These are phyloP conservation scores for Crematogaster levior DNA, from an alignment of 2,888 invertebrate species.

Conservation along the genomic window DNA sequence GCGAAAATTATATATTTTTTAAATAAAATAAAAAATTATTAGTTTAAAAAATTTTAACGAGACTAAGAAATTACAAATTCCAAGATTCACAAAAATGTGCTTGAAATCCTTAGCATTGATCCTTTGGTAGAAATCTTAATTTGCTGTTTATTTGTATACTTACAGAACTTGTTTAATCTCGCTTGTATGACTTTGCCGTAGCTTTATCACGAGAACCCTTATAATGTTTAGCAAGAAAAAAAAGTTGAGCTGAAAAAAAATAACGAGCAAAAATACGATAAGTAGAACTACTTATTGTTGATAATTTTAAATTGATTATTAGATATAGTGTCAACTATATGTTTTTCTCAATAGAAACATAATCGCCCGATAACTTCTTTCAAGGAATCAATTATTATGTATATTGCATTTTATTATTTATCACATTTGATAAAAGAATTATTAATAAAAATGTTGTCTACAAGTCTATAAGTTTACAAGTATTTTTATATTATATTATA, in stretches of 20 bases:
- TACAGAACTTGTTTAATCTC: conserved; percentile 92
- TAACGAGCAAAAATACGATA: not conserved
- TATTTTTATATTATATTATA: not conserved
- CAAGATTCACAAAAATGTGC: not conserved
- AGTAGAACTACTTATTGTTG: not conserved
- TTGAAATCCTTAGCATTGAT: not conserved
- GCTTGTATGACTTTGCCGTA: conserved; percentile 90
- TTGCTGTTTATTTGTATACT: conserved; percentile 73
- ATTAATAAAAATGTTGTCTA: not conserved
- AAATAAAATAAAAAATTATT: not conserved
- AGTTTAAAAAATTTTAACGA: not conserved
- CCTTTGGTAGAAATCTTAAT: not conserved
- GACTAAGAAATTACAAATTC: not conserved
- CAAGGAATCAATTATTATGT: not conserved
- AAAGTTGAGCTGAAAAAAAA: conserved; percentile 89
- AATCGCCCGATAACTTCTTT: not conserved
- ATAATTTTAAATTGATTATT: not conserved
- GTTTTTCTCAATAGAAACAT: too few species aligned
- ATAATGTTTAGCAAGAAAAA: conserved; percentile 93
- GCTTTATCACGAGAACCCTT: conserved; percentile 91
- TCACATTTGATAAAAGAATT: not conserved
- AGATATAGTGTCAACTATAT: not conserved
- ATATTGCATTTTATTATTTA: not conserved
- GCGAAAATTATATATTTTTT: not conserved
- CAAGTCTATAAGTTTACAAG: not conserved